A percentile compares a stretch with the other conserved stretches of the same genome.
Conservation (phyloP, 2,888 invertebrate species). For the Rhamnusium bicolor region DNA sequence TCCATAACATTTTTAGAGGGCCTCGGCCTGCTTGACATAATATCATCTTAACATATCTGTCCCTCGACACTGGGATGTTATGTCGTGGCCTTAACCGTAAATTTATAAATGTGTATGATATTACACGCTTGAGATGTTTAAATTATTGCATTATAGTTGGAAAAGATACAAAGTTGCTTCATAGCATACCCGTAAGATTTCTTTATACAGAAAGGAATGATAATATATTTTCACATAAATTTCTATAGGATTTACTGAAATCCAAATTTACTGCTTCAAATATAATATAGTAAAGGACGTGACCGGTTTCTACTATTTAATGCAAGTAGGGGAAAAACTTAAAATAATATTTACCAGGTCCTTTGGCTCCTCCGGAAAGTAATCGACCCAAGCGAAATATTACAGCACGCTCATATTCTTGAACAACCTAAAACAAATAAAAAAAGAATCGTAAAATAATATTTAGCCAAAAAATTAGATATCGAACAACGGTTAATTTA, state of each 20-base stretch:
- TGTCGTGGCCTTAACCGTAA: background rate
- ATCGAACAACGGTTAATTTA: too few relatives aligned
- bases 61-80: background rate
- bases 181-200: background rate
- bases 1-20: too few relatives aligned
- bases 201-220: background rate
- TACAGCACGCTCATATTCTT: conserved; percentile 96
- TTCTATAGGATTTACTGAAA: conserved; percentile 1
- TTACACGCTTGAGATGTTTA: background rate
- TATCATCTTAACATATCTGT: background rate
- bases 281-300: conserved; percentile 1
- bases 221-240: background rate
- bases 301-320: background rate
- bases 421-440: conserved; percentile 87
- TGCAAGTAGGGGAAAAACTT: background rate
- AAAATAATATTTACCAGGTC: conserved; percentile 80
- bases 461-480: too few relatives aligned
- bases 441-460: too few relatives aligned
- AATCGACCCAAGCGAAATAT: conserved; percentile 94
- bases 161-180: background rate
- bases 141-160: background rate
- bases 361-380: conserved; percentile 92
- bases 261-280: conserved; percentile 14
- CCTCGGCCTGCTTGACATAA: too few relatives aligned
- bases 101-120: background rate